These are phyloP conservation scores for Chrysogorgia sp. DNA, from an alignment of 92 coral and sea anemone genomes.

Conservation along the genomic window DNA sequence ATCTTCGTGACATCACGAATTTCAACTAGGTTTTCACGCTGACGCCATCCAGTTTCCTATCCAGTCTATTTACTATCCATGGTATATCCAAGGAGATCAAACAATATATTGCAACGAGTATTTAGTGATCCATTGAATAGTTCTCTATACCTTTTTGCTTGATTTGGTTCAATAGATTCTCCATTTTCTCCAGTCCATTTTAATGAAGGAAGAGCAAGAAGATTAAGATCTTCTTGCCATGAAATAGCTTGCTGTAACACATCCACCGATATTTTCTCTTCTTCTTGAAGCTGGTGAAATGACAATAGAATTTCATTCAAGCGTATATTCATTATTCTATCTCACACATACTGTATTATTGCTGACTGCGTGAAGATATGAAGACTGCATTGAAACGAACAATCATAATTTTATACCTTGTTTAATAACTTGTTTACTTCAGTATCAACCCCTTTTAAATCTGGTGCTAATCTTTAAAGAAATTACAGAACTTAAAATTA, in stretches of 20 bases:
- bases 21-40: too few species aligned
- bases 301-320: too few species aligned
- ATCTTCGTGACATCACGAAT: too few species aligned
- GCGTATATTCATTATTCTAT: background rate
- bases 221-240: conserved; percentile 63
- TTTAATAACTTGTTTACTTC: conserved; percentile 24
- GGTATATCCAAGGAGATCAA: too few species aligned
- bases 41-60: too few species aligned
- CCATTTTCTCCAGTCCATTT: background rate
- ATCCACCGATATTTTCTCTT: conserved; percentile 61
- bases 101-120: too few species aligned
- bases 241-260: conserved; percentile 69
- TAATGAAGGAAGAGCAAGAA: conserved; percentile 57
- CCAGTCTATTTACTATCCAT: too few species aligned
- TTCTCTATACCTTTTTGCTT: background rate
- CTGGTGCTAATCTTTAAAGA: conserved; percentile 14
- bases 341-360: background rate
- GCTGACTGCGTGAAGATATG: background rate
- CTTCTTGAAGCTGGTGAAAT: conserved; percentile 71
- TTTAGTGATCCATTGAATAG: too few species aligned
- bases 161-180: background rate
- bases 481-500: background rate
- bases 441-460: conserved; percentile 9
- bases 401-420: conserved; percentile 1
- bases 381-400: too few species aligned